Percentiles rank a stretch among this genome's conserved stretches.
These are phyloP conservation scores for Oplegnathus fasciatus DNA, from an alignment of 2,113 vertebrate species.

Conservation along the genomic window DNA sequence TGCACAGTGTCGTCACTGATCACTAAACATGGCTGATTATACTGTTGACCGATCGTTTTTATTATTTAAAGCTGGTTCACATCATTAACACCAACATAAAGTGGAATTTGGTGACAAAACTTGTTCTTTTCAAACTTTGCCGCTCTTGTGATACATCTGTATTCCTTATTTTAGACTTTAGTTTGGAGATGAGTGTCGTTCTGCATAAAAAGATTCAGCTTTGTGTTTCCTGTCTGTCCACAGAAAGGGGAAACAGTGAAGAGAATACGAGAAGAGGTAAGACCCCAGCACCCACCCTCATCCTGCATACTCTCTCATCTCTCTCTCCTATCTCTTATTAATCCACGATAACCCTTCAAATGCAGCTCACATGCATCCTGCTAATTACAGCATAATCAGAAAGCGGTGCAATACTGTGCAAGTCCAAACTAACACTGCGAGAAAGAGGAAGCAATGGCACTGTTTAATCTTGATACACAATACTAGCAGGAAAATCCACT, in stretches of 20 bases:
- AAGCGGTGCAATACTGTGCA: neutral
- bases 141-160: no score
- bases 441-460: neutral
- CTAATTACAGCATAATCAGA: neutral
- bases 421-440: neutral
- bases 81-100: no score
- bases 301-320: neutral
- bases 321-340: neutral
- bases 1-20: no score
- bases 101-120: no score
- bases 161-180: no score
- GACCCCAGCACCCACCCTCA: constrained; percentile 17
- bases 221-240: constrained; percentile 30
- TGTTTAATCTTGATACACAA: neutral
- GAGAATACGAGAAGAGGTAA: constrained; percentile 95
- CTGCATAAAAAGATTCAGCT: neutral
- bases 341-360: neutral
- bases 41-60: no score
- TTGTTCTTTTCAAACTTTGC: no score
- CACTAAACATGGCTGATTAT: no score
- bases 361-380: constrained; percentile 18
- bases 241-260: constrained; percentile 97
- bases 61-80: no score
- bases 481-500: neutral
- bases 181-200: no score